phyloP scores from a whole-genome alignment of 2,888 invertebrate genomes.

The Callyntrura guangdongensis region DNA sequence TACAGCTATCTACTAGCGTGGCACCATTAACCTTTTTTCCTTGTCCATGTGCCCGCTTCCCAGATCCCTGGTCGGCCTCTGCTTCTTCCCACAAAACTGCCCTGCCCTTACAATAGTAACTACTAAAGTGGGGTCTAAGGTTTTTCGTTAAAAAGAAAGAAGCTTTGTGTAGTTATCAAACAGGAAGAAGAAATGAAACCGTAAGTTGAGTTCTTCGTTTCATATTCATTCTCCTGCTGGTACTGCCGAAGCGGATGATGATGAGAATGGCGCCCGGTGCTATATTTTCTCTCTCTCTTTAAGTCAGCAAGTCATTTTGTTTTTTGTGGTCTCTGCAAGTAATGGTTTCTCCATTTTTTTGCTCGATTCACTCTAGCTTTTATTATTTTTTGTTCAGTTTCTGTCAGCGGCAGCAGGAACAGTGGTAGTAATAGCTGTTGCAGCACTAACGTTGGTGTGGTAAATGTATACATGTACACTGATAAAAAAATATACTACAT shows the following conservation, averaged over 20 bases:
- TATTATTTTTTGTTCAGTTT: slow-evolving; percentile 35
- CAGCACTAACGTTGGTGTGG: too few species aligned
- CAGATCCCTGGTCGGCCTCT: too few species aligned
- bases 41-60: too few species aligned
- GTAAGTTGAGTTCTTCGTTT: slow-evolving; percentile 64
- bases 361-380: background rate
- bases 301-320: slow-evolving; percentile 62
- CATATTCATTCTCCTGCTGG: slow-evolving; percentile 60
- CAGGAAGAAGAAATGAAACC: slow-evolving; percentile 48
- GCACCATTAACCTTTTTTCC: too few species aligned
- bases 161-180: background rate
- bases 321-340: slow-evolving; percentile 54
- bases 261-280: too few species aligned
- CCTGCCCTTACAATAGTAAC: background rate
- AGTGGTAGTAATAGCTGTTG: slow-evolving; percentile 23
- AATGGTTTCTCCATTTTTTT: slow-evolving; percentile 57
- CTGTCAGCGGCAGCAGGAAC: background rate
- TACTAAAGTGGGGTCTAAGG: slow-evolving; percentile 13
- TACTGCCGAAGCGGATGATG: too few species aligned
- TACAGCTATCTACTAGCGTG: too few species aligned
- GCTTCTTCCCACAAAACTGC: too few species aligned
- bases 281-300: slow-evolving; percentile 53
- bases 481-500: slow-evolving; percentile 64
- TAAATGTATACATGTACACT: slow-evolving; percentile 59
- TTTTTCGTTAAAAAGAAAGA: background rate